Evolutionary conservation across 2,113 vertebrate genomes (phyloP).

Genomic region (Entomyzon cyanotis): DNA sequence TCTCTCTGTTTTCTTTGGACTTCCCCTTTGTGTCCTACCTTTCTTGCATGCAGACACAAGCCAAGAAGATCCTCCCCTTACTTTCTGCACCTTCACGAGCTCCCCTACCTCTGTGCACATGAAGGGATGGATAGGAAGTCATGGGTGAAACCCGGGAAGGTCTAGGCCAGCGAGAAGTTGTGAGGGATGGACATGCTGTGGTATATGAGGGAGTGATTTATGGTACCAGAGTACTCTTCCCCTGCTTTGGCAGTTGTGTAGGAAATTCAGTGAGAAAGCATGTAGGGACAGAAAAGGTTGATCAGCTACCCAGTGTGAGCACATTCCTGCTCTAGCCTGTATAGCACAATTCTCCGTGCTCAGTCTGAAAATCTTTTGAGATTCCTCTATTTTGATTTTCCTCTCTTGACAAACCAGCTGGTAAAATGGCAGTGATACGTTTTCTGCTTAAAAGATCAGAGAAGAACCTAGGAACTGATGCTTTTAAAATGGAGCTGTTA

Average conservation of each 20-base stretch:
- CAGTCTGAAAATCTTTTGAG: not conserved
- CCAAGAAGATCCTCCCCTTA: not conserved
- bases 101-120: not conserved
- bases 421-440: not conserved
- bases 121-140: not conserved
- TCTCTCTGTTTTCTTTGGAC: not conserved
- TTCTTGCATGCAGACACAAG: not conserved
- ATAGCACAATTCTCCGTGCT: not conserved
- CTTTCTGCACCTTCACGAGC: not conserved
- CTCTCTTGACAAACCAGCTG: not conserved
- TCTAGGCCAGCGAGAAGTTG: not conserved
- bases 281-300: not conserved
- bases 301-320: not conserved
- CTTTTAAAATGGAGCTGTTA: not conserved
- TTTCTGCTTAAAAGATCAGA: not conserved
- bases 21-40: not conserved
- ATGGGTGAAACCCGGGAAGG: not conserved
- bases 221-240: not conserved
- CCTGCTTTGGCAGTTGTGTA: rapidly evolving
- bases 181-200: not conserved
- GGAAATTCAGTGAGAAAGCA: not conserved
- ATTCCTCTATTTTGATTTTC: too few relatives aligned
- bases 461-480: not conserved
- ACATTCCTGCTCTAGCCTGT: not conserved
- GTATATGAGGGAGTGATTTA: not conserved